Base-by-base conservation (phyloP, 2,113 vertebrate genomes). In the Marmota monax region DNA sequence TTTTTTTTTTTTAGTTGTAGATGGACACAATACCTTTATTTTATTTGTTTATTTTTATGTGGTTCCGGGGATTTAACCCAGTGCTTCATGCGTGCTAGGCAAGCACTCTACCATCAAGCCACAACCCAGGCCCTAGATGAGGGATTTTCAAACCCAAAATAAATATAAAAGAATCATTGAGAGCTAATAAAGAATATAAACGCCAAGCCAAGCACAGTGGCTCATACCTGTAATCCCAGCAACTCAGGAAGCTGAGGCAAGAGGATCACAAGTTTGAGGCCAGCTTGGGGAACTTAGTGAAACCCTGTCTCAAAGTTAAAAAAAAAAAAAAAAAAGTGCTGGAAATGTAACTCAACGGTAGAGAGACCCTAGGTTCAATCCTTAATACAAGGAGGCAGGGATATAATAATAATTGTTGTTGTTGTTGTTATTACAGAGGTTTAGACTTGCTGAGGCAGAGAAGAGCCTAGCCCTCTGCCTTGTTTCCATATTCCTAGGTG, bases 101-200 rank as follows among this genome's bases (percentile, higher is more conserved):
- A 14, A 51, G 51, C 51, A 51, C 51, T 11, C 51, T 51, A 51
- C 51, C 13, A 51, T 14, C 13, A 13, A 13, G 51, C 51, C 51
- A 51, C 13, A 51, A 51, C 51, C 51, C 12, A 0, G 13, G 51
- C 51, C 51, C 39, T 73, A 70, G n/a, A 79, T 51, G 0, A n/a
- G 61, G 27, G 48, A 84, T 87, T 74, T 92, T 84, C 82, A 89
- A 92, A 90, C 23, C 23, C 73, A 87, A 42, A 61, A 51, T 13
- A 27, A 4, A 20, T 48, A 17, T 11, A 61, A 29, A 18, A 23
- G 51, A 77, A 78, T 70, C 83, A 72, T 0, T 20, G 25, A 39
- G 13, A 78, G n/a, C 9, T 39, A 65, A 45, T 56, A 69, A 67
- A 84, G 51, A 92, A 76, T 10, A 70, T 42, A 86, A 56, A 69